Conservation (phyloP, 1,140 invertebrate species). For the Ceratina calcarata region DNA sequence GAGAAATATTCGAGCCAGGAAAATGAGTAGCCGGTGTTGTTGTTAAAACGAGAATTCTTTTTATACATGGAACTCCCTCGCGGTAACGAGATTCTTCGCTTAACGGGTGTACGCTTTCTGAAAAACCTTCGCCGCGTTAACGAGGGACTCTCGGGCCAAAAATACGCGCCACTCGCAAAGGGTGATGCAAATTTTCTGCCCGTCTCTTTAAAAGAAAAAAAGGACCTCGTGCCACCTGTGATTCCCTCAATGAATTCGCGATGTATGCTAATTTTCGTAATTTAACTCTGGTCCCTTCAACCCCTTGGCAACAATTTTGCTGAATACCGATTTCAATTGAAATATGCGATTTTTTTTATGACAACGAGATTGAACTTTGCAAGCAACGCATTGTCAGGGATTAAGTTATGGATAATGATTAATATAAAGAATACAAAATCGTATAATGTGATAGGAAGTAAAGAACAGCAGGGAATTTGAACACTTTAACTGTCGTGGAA, state of each 20-base stretch:
- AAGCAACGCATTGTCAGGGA: too few relatives aligned
- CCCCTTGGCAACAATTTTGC: too few relatives aligned
- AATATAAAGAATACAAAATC: too few relatives aligned
- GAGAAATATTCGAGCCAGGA: too few relatives aligned
- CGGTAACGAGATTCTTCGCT: conserved; percentile 36
- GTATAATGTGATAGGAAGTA: neutral
- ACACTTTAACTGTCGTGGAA: neutral
- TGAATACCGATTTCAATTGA: too few relatives aligned
- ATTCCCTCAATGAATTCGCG: too few relatives aligned
- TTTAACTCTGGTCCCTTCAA: too few relatives aligned
- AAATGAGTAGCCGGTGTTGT: neutral
- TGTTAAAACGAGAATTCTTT: conserved; percentile 28
- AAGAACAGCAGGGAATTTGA: neutral
- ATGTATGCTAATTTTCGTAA: too few relatives aligned
- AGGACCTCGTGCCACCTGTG: neutral
- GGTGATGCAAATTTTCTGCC: too few relatives aligned
- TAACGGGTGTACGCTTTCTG: conserved; percentile 11
- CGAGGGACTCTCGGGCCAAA: neutral
- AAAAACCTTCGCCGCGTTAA: conserved; percentile 12
- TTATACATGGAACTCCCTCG: conserved; percentile 9
- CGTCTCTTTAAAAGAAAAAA: neutral
- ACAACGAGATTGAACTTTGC: too few relatives aligned
- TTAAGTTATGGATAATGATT: too few relatives aligned
- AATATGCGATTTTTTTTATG: too few relatives aligned
- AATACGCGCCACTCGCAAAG: neutral